Conservation (phyloP, 2,888 invertebrate species). For the Pinctada fucata region DNA sequence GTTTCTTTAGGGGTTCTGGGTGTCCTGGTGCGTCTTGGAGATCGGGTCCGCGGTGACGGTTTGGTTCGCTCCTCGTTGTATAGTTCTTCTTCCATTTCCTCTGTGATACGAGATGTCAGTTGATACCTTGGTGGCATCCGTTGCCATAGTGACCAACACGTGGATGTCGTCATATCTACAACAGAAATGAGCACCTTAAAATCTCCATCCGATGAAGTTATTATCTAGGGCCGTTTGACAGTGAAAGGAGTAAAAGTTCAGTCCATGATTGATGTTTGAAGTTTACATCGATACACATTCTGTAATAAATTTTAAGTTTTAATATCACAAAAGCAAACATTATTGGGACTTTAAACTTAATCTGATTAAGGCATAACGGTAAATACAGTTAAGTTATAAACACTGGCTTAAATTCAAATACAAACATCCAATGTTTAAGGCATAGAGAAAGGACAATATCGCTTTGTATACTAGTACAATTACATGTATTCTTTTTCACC, state of each 20-base stretch:
- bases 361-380: neutral
- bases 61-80: neutral
- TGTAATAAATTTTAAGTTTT: neutral
- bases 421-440: neutral
- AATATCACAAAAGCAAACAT: neutral
- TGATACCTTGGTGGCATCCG: constrained; percentile 63
- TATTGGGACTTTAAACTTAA: neutral
- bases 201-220: no score
- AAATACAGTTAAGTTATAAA: neutral
- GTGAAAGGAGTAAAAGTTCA: no score
- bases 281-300: no score
- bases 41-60: constrained; percentile 3
- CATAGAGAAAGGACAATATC: neutral
- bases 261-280: no score
- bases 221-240: no score
- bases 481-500: no score
- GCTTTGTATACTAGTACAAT: neutral
- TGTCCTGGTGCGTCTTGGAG: constrained; percentile 28
- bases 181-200: neutral
- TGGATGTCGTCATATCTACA: constrained; percentile 45
- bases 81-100: constrained; percentile 40
- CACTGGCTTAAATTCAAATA: neutral
- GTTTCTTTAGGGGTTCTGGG: constrained; percentile 11
- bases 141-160: constrained; percentile 65
- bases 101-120: constrained; percentile 50